Percentiles rank a stretch among this genome's conserved stretches.
These are phyloP conservation scores for Chinchilla lanigera DNA, from an alignment of 2,113 vertebrate genomes.

Conservation along the genomic window DNA sequence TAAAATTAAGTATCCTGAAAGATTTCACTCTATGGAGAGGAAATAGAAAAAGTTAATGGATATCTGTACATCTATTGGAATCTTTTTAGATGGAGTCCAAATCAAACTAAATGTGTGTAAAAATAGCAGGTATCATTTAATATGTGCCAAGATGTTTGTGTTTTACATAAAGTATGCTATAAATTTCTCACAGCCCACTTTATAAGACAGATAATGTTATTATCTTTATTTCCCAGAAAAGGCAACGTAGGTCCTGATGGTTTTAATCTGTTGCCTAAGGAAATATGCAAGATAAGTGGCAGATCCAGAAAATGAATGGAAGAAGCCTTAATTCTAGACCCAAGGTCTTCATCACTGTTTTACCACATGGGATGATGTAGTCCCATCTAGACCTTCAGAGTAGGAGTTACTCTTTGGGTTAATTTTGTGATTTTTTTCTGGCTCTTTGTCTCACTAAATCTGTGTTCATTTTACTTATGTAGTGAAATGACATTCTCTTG, in stretches of 20 bases:
- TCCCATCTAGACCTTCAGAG: background rate
- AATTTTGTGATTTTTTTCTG: background rate
- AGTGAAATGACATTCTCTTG: background rate
- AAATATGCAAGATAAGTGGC: background rate
- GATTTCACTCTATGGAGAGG: background rate
- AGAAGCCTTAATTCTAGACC: background rate
- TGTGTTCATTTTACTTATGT: slow-evolving; percentile 67
- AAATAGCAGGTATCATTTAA: background rate
- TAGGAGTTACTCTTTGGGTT: background rate
- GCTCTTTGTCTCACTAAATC: background rate
- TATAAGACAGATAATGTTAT: background rate
- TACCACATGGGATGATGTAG: background rate
- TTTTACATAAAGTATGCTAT: background rate
- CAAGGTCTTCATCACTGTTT: background rate
- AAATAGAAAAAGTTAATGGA: slow-evolving; percentile 5
- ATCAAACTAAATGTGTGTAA: background rate
- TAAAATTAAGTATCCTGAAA: background rate
- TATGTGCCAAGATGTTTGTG: background rate
- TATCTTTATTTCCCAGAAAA: background rate
- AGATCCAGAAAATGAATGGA: background rate
- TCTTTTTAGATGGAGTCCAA: background rate
- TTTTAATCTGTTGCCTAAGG: background rate
- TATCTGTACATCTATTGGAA: background rate
- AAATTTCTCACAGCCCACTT: background rate
- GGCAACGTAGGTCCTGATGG: background rate